phyloP scores from a whole-genome alignment of 1,140 invertebrate species.

The Epicauta chinensis region DNA sequence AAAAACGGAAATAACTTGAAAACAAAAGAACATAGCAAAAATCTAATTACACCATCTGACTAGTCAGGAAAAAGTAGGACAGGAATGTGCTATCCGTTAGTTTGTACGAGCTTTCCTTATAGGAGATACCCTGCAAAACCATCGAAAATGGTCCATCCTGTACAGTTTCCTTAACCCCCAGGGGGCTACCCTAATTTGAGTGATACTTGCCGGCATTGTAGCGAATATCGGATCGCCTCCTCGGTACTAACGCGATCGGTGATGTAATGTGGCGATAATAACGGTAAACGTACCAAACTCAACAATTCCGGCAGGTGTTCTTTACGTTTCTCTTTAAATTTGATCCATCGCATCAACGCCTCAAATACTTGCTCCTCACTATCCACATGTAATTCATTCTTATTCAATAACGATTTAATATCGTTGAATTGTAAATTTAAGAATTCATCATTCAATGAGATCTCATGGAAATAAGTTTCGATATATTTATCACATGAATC shows the following conservation, averaged over 20 bases:
- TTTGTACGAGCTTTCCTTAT: too few relatives aligned
- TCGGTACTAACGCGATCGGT: constrained; percentile 80
- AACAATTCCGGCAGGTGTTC: constrained; percentile 64
- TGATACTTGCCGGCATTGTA: constrained; percentile 59
- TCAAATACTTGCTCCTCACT: constrained; percentile 73
- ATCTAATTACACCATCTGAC: too few relatives aligned
- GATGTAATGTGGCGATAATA: constrained; percentile 76
- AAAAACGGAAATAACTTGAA: too few relatives aligned
- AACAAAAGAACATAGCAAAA: too few relatives aligned
- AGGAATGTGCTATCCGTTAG: too few relatives aligned
- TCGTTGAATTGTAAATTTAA: constrained; percentile 58
- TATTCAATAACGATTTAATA: constrained; percentile 63
- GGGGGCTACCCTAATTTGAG: too few relatives aligned
- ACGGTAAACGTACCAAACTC: constrained; percentile 68
- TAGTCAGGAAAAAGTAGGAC: too few relatives aligned
- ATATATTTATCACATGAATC: constrained; percentile 76
- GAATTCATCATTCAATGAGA: constrained; percentile 75
- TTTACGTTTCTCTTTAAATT: constrained; percentile 56
- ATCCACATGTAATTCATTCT: constrained; percentile 74
- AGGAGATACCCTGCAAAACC: too few relatives aligned
- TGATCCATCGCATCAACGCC: constrained; percentile 77
- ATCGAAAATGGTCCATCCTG: too few relatives aligned
- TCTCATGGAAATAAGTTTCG: constrained; percentile 75
- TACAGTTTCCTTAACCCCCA: too few relatives aligned
- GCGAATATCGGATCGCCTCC: constrained; percentile 67